Evolutionary conservation across 2,888 invertebrate species (phyloP).

Genomic region (Rhimphoctona megacephalus): DNA sequence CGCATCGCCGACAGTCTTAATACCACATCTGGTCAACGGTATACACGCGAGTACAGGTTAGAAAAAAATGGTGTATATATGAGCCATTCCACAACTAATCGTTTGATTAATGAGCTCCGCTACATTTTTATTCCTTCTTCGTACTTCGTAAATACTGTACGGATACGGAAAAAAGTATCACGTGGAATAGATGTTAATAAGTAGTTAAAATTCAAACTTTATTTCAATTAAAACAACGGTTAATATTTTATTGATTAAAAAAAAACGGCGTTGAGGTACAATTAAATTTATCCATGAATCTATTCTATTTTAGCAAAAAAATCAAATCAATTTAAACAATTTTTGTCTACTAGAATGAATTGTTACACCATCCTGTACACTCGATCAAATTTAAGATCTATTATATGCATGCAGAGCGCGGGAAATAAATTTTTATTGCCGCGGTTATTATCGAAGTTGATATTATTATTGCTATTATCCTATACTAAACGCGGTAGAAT

Average conservation of each 20-base stretch:
- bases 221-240: neutral
- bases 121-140: neutral
- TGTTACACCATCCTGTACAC: neutral
- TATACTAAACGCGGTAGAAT: neutral
- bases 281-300: neutral
- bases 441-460: neutral
- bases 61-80: constrained; percentile 13
- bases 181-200: neutral
- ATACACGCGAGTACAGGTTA: constrained; percentile 28
- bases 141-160: neutral
- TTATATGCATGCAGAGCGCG: neutral
- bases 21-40: constrained; percentile 63
- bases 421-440: constrained; percentile 10
- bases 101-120: constrained; percentile 9
- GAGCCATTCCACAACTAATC: constrained; percentile 19
- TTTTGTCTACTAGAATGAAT: neutral
- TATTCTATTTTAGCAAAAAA: neutral
- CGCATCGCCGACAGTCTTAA: constrained; percentile 70
- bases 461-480: neutral
- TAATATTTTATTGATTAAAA: neutral
- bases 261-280: neutral
- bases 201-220: neutral
- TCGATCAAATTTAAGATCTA: neutral
- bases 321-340: neutral
- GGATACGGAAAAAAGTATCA: neutral